A percentile compares a stretch with the other conserved stretches of the same genome.
Conservation (phyloP, 2,797 vertebrate species). For the Borostomias antarcticus region DNA sequence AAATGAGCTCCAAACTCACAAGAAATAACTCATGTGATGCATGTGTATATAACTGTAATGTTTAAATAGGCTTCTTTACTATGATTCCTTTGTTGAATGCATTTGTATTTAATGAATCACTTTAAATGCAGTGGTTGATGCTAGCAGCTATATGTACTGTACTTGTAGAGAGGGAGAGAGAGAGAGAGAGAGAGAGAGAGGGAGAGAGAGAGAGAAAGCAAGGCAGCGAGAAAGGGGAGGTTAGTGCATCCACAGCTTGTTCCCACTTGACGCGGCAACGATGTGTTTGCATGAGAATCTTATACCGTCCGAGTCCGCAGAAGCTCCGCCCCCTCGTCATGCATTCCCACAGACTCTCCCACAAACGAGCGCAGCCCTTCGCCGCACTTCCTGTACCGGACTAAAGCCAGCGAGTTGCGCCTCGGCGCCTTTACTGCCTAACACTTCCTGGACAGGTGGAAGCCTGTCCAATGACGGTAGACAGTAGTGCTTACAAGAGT, state of each 20-base stretch:
- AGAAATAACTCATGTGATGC: conserved; percentile 40
- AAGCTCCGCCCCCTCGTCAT: background rate
- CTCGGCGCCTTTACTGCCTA: conserved; percentile 51
- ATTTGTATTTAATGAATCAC: conserved; percentile 24
- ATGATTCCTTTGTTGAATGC: conserved; percentile 18
- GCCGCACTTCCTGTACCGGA: conserved; percentile 53
- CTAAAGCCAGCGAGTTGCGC: conserved; percentile 47
- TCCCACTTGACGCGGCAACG: background rate
- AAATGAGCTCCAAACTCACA: conserved; percentile 22
- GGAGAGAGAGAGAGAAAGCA: background rate
- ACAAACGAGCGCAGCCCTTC: background rate
- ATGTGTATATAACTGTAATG: conserved; percentile 39
- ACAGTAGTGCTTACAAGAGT: conserved; percentile 42
- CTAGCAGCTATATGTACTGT: background rate
- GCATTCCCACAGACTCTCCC: background rate
- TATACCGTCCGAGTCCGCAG: background rate
- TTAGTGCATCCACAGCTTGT: background rate
- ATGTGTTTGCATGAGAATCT: background rate
- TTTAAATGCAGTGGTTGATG: conserved; percentile 26
- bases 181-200: background rate
- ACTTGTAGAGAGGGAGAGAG: background rate
- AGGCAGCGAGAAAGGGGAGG: background rate
- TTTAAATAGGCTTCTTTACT: conserved; percentile 33
- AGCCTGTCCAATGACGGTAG: conserved; percentile 55
- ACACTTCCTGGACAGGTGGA: conserved; percentile 37